Percentiles rank a stretch among this genome's conserved stretches.
Evolutionary conservation across 2,113 vertebrate species (phyloP).

Genomic region (Limanda limanda): DNA sequence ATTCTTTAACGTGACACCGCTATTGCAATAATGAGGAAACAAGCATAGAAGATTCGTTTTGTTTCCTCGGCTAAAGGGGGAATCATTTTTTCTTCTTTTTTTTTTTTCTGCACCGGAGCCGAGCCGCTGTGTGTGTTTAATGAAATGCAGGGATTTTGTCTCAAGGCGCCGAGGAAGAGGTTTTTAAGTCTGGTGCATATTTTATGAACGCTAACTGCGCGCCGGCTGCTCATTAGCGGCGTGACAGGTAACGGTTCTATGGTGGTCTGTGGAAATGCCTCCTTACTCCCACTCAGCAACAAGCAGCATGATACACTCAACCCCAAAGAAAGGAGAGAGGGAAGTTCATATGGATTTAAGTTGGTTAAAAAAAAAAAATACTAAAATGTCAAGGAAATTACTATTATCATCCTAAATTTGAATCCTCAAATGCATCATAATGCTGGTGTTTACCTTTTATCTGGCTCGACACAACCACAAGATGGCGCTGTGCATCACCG

Average conservation of each 20-base stretch:
- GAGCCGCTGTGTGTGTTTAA: constrained; percentile 50
- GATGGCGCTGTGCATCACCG: constrained; percentile 72
- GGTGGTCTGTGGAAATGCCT: constrained; percentile 18
- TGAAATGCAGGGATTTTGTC: constrained; percentile 56
- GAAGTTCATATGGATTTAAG: neutral
- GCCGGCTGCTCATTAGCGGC: constrained; percentile 52
- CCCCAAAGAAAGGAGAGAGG: constrained; percentile 2
- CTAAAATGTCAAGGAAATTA: neutral
- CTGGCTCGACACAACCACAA: constrained; percentile 56
- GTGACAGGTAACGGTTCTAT: constrained; percentile 25
- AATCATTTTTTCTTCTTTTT: constrained; percentile 2
- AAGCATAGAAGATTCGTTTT: constrained; percentile 11
- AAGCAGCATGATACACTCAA: constrained; percentile 8
- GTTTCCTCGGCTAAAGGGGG: constrained; percentile 29
- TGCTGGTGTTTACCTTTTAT: neutral
- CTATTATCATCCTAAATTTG: neutral
- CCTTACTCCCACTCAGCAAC: neutral
- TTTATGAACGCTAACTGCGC: constrained; percentile 59
- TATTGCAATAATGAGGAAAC: constrained; percentile 23
- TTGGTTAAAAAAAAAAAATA: neutral
- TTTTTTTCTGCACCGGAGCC: neutral
- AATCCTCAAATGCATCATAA: neutral
- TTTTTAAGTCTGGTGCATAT: constrained; percentile 65
- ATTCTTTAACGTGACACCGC: constrained; percentile 24
- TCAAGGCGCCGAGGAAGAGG: constrained; percentile 47